Base-by-base conservation (phyloP, 2,113 vertebrate genomes). In the Camelus bactrianus region DNA sequence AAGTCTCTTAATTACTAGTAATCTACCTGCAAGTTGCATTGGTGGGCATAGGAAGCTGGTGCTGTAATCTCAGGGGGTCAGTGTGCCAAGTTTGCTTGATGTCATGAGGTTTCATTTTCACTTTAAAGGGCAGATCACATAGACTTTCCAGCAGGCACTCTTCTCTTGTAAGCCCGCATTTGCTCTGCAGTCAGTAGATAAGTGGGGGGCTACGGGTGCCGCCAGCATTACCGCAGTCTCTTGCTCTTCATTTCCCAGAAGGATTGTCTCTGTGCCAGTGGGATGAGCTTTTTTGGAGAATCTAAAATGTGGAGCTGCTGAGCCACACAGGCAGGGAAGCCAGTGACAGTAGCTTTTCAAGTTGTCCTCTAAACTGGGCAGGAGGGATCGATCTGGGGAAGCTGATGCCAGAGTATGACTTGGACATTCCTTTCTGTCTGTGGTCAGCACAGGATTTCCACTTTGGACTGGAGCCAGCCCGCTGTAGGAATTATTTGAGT, bases 111-210 rank as follows among this genome's bases (percentile, higher is more conserved):
- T 11, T 86, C 64, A 11, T 79, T 83, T 95, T 86, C 54, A 76
- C 72, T 91, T 65, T 58, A 19, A 94, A 84, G 58, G 22, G 73
- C 80, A 81, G 85, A 22, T 54, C 67, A 52, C 83, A 82, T 60
- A 79, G 69, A 91, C 75, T 95, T 95, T n/a, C n/a, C 73, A 58
- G 79, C 1, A 0, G 70, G 6, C 8, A 13, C 84, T 81, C 69
- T 95, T 97, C 70, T 97, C 80, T 97, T 80, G 60, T 91, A 97
- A 90, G 48, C 72, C 12, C 67, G 97, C 35, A 1, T 94, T 97
- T 91, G 94, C 94, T 62, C 97, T 96, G 96, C 48, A 94, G 56
- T 93, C 50, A 35, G 85, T 76, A 98, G 97, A 79, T 94, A 98
- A 94, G 95, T 94, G 95, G 94, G 79, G 42, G 69, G 35, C 77